Conservation (phyloP, 1,140 invertebrate genomes). For the Hyposmocoma kahamanoa region DNA sequence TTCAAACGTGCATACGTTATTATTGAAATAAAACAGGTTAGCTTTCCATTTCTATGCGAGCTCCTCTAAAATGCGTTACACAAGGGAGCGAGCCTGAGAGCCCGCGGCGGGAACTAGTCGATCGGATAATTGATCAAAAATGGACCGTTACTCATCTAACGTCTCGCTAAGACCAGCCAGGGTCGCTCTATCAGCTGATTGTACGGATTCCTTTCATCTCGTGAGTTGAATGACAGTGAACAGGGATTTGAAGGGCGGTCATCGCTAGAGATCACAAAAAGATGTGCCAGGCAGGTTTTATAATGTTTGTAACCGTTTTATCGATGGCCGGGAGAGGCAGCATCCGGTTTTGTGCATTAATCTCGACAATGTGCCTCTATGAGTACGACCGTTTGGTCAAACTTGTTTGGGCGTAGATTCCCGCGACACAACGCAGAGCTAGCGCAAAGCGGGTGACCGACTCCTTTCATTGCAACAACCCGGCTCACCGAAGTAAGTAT, state of each 20-base stretch:
- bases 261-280: constrained; percentile 54
- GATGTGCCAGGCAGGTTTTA: constrained; percentile 50
- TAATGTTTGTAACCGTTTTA: constrained; percentile 62
- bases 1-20: constrained; percentile 35
- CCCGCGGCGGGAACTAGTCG: constrained; percentile 28
- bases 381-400: constrained; percentile 55
- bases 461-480: constrained; percentile 50
- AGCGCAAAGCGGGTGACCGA: no score
- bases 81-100: constrained; percentile 18
- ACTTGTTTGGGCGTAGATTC: constrained; percentile 60
- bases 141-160: constrained; percentile 40
- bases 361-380: constrained; percentile 59
- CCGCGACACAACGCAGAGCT: constrained; percentile 9
- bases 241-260: constrained; percentile 45
- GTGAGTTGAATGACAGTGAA: constrained; percentile 49
- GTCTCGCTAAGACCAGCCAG: constrained; percentile 10
- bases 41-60: constrained; percentile 62
- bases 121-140: constrained; percentile 51
- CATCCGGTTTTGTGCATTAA: constrained; percentile 67
- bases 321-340: constrained; percentile 56
- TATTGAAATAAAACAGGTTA: constrained; percentile 56
- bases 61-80: constrained; percentile 40
- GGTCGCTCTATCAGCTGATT: constrained; percentile 55
- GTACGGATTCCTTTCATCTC: constrained; percentile 52
- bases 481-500: not conserved